These are phyloP conservation scores for Anabacerthia variegaticeps DNA, from an alignment of 2,797 vertebrate species.

Conservation along the genomic window DNA sequence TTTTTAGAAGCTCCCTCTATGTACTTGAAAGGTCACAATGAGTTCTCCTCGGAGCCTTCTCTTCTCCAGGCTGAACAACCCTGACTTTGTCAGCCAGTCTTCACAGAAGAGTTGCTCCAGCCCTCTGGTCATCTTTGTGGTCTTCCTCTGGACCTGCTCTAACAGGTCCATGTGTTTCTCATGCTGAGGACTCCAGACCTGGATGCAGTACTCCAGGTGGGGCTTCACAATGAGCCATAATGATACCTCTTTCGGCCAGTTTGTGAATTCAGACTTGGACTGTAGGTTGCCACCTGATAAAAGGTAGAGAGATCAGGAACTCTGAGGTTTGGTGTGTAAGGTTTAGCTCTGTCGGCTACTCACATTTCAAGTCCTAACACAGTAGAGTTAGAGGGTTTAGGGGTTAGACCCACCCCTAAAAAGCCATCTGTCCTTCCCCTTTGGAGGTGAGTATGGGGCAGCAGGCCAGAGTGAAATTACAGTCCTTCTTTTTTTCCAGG, in stretches of 20 bases:
- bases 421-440: background rate
- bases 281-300: background rate
- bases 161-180: background rate
- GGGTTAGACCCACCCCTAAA: background rate
- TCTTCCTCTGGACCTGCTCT: too few species aligned
- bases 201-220: background rate
- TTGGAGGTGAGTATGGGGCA: background rate
- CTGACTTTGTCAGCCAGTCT: background rate
- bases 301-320: background rate
- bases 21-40: background rate
- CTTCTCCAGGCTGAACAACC: background rate
- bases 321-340: accelerated
- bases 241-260: background rate
- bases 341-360: background rate
- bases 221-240: background rate
- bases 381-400: background rate
- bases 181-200: background rate
- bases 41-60: background rate
- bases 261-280: background rate
- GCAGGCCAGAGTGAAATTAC: background rate
- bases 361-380: background rate
- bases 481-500: background rate
- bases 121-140: background rate
- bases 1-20: background rate
- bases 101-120: background rate